Percentiles rank a stretch among this genome's conserved stretches.
These are phyloP conservation scores for Heliconius himera DNA, from an alignment of 1,140 invertebrate genomes.

Conservation along the genomic window DNA sequence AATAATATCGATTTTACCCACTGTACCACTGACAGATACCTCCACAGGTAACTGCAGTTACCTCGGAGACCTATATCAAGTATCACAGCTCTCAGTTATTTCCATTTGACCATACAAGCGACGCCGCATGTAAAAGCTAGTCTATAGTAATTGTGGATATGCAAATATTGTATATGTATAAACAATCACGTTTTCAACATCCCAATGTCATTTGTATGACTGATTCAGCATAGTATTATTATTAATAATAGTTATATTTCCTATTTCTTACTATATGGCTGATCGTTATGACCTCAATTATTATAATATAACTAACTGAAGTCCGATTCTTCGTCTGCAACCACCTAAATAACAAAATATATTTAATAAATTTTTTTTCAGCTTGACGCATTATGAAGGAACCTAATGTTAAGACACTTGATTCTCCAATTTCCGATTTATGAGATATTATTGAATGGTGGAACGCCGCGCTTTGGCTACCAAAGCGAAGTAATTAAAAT, in stretches of 20 bases:
- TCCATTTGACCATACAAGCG: no score
- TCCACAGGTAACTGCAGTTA: no score
- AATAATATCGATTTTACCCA: no score
- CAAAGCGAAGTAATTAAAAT: no score
- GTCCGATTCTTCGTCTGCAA: neutral
- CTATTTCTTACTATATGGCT: neutral
- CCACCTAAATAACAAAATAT: no score
- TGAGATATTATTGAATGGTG: neutral
- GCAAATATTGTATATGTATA: neutral
- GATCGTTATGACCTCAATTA: constrained; percentile 8
- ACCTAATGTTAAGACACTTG: neutral
- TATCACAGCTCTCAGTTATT: no score
- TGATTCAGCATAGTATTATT: constrained; percentile 6
- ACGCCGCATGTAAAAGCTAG: neutral
- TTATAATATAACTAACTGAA: neutral
- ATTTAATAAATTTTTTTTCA: neutral
- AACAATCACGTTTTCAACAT: constrained; percentile 4
- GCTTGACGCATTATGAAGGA: neutral
- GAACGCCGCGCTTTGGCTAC: neutral
- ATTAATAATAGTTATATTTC: neutral
- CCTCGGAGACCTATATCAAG: no score
- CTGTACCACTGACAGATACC: no score
- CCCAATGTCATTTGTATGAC: neutral
- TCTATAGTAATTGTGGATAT: neutral
- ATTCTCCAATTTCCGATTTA: neutral